Evolutionary conservation across 2,797 vertebrate species (phyloP), one percentile per base, ranked within the genome.

Genomic region (Myotis daubentonii): DNA sequence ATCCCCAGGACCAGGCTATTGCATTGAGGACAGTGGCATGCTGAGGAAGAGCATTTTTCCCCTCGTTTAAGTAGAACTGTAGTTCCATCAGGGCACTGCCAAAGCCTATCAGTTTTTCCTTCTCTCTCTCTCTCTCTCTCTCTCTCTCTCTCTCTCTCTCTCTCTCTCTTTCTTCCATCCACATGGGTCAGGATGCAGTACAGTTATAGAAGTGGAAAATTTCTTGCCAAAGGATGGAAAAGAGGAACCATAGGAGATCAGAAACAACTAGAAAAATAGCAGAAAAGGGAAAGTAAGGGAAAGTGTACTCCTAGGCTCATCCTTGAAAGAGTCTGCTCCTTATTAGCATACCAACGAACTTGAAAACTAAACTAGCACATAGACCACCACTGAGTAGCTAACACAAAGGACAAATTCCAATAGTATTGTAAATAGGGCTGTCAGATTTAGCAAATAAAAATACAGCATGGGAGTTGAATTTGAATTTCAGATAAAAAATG

Each of bases 361-460:
- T 86, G 66, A 83, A 47, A 84, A 94, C 33, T 79, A 23, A 85
- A n/a, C 25, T 51, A 53, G 70, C 2, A 1, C 30, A 10, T 15
- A n/a, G 71, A 47, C 13, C 2, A 71, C 25, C 13, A 36, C 12
- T 6, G 30, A 2, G 23, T 8, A 71, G 51, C 25, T 84, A 87
- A 89, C 10, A 19, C 57, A 9, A 38, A 80, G 36, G 33, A 66
- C 8, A 94, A 76, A 87, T n/a, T 65, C 57, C 22, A 92, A 44
- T 23, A 66, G 9, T 57, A 36, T 25, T 51, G 17, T 36, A 80
- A 33, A 66, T 38, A 83, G 19, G 5, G 12, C 33, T 65, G 11
- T 51, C 28, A 76, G 60, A 75, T 28, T 93, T 93, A 57, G 6
- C 17, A 89, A 81, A 81, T 55, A 66, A 82, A 94, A 92, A 84